These are phyloP conservation scores for Choreutis nemorana DNA, from an alignment of 2,888 invertebrate species.

Conservation along the genomic window DNA sequence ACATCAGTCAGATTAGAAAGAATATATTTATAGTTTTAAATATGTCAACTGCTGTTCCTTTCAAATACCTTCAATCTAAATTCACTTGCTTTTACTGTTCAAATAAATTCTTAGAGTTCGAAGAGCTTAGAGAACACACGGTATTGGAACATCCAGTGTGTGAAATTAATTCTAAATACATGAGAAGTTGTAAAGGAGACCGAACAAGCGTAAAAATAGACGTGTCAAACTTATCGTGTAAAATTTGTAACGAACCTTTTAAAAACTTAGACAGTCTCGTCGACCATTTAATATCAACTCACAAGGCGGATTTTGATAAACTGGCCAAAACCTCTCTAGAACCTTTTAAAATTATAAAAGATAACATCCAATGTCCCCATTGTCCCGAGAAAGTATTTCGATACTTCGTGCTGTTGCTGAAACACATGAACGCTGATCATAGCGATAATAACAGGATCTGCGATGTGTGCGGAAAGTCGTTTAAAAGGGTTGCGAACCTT, in stretches of 20 bases:
- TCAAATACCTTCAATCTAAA: constrained; percentile 44
- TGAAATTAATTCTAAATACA: constrained; percentile 38
- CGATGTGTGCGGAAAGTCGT: constrained; percentile 46
- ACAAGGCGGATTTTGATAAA: constrained; percentile 43
- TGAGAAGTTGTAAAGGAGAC: constrained; percentile 48
- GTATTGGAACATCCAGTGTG: constrained; percentile 35
- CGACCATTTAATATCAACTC: constrained; percentile 38
- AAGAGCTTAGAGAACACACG: constrained; percentile 40
- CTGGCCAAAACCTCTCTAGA: constrained; percentile 36
- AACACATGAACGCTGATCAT: constrained; percentile 47
- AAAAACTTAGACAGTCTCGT: constrained; percentile 29
- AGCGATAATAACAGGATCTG: constrained; percentile 49
- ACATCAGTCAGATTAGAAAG: constrained; percentile 34
- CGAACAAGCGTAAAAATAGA: constrained; percentile 43
- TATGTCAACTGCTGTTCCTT: constrained; percentile 50
- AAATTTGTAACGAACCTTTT: constrained; percentile 27
- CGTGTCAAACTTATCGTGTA: constrained; percentile 34
- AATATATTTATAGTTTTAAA: constrained; percentile 48
- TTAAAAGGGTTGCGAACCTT: constrained; percentile 36
- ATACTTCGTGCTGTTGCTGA: constrained; percentile 39
- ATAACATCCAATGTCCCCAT: constrained; percentile 42
- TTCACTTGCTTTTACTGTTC: constrained; percentile 50
- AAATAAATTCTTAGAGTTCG: constrained; percentile 38
- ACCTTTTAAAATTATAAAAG: constrained; percentile 38
- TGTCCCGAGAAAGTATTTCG: constrained; percentile 34